These are phyloP conservation scores for Chelonus formosanus DNA, from an alignment of 2,888 invertebrate genomes.

Conservation along the genomic window DNA sequence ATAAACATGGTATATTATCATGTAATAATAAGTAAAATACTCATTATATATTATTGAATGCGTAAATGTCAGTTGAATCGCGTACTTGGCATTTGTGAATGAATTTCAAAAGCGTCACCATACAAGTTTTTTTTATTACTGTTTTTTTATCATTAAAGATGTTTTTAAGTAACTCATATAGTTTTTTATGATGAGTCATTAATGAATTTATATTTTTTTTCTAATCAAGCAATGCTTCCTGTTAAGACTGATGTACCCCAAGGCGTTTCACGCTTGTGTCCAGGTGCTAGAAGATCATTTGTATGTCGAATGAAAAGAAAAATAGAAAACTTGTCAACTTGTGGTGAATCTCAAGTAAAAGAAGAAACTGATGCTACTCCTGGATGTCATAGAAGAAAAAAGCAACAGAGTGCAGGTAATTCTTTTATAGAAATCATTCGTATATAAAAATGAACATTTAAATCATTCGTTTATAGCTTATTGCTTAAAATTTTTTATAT, in stretches of 20 bases:
- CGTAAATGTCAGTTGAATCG: conserved; percentile 24
- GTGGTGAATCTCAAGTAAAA: conserved; percentile 70
- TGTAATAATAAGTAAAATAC: too few relatives aligned
- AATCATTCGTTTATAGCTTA: too few relatives aligned
- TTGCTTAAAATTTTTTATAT: background rate
- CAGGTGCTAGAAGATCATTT: conserved; percentile 90
- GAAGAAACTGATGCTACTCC: conserved; percentile 75
- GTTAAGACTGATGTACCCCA: conserved; percentile 86
- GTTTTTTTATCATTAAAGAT: conserved; percentile 6
- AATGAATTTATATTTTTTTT: conserved; percentile 13
- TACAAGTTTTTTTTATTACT: background rate
- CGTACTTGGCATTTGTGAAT: conserved; percentile 29
- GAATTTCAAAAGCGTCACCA: conserved; percentile 1
- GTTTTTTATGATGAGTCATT: background rate
- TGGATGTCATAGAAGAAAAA: conserved; percentile 75
- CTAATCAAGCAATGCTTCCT: conserved; percentile 82
- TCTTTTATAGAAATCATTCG: background rate
- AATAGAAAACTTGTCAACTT: conserved; percentile 54
- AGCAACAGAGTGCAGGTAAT: conserved; percentile 69
- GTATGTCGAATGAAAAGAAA: conserved; percentile 93
- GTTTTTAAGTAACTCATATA: background rate
- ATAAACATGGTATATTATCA: too few relatives aligned
- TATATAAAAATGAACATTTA: too few relatives aligned
- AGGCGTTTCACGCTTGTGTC: conserved; percentile 80
- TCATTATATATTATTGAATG: background rate